These are phyloP conservation scores for Acromyrmex echinatior DNA, from an alignment of 1,140 invertebrate species.

Conservation along the genomic window DNA sequence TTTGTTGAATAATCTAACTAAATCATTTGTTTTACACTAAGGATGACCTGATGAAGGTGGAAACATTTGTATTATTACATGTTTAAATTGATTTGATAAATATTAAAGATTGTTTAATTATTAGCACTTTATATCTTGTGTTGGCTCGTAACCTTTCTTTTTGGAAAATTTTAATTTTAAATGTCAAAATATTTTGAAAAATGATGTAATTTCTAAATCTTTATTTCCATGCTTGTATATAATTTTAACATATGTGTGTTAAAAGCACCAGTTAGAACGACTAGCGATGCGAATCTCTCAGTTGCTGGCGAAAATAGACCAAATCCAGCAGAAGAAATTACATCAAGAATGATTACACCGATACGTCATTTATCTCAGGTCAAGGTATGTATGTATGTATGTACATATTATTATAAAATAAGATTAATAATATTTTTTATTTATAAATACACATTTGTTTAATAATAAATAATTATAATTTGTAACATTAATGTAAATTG, in stretches of 20 bases:
- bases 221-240: not conserved
- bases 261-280: constrained; percentile 71
- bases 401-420: not conserved
- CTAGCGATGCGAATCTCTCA: not conserved
- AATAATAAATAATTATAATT: not conserved
- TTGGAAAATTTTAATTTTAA: no score
- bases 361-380: constrained; percentile 71
- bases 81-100: no score
- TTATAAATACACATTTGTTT: not conserved
- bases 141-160: no score
- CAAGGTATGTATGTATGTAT: constrained; percentile 39
- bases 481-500: not conserved
- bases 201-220: not conserved
- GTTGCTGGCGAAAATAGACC: constrained; percentile 15
- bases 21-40: no score
- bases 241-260: constrained; percentile 11
- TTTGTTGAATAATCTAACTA: no score
- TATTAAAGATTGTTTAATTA: no score
- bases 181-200: not conserved
- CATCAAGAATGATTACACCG: constrained; percentile 69
- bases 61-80: no score
- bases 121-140: no score
- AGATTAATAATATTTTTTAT: not conserved
- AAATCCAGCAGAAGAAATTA: constrained; percentile 7
- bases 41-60: no score